Percentiles rank a stretch among this genome's conserved stretches.
Conservation (phyloP, 2,113 vertebrate species). For the Romanogobio albipinnatus region DNA sequence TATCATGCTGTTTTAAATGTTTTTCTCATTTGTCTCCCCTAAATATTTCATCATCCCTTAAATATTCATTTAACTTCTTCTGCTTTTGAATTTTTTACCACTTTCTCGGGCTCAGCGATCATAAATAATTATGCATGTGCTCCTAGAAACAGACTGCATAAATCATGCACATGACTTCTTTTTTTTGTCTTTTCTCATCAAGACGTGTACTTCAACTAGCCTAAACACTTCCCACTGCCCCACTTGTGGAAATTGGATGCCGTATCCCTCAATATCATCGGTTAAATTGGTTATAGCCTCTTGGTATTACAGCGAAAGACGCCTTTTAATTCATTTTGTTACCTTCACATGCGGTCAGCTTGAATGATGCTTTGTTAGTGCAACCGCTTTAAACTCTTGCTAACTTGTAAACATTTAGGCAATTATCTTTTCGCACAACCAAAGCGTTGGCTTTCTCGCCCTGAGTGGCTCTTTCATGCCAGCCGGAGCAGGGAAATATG, state of each 20-base stretch:
- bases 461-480: conserved; percentile 55
- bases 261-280: conserved; percentile 68
- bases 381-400: conserved; percentile 44
- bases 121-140: conserved; percentile 81
- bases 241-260: conserved; percentile 76
- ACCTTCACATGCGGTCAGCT: conserved; percentile 20
- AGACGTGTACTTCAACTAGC: conserved; percentile 76
- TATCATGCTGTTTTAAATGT: conserved; percentile 79
- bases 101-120: conserved; percentile 72
- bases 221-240: conserved; percentile 79
- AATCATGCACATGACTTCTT: conserved; percentile 79
- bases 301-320: conserved; percentile 57
- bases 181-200: conserved; percentile 83
- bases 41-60: conserved; percentile 81
- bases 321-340: not conserved
- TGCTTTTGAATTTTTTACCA: conserved; percentile 79
- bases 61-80: conserved; percentile 82
- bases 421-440: conserved; percentile 59
- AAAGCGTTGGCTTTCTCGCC: conserved; percentile 53
- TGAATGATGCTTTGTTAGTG: conserved; percentile 47
- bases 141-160: conserved; percentile 79
- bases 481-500: conserved; percentile 59
- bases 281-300: conserved; percentile 67
- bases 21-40: conserved; percentile 82
- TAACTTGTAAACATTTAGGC: conserved; percentile 60